A percentile compares a stretch with the other conserved stretches of the same genome.
phyloP scores from a whole-genome alignment of 2,113 vertebrate species.

The Lycaon pictus region DNA sequence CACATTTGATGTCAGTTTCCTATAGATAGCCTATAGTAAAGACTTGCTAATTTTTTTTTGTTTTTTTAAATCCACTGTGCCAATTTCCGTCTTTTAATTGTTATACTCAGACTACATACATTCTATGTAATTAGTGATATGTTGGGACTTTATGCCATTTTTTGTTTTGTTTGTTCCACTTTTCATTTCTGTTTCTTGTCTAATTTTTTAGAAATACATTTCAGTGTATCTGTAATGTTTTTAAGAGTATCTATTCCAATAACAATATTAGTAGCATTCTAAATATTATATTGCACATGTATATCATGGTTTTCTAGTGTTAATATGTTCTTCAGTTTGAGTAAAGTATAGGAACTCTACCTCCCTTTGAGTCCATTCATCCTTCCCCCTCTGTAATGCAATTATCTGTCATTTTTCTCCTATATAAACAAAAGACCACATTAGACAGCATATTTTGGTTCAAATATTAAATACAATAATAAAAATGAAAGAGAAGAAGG shows the following conservation, averaged over 20 bases:
- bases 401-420: not conserved
- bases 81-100: not conserved
- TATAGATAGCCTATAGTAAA: not conserved
- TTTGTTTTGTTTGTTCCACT: not conserved
- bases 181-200: not conserved
- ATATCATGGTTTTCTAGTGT: not conserved
- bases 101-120: not conserved
- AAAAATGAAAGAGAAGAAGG: not conserved
- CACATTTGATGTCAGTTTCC: not conserved
- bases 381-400: not conserved
- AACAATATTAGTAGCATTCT: not conserved
- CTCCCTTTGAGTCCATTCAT: not conserved
- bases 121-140: not conserved
- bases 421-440: not conserved
- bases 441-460: not conserved
- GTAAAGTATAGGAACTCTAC: not conserved
- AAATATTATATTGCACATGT: not conserved
- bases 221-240: not conserved
- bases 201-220: not conserved
- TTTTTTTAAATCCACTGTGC: not conserved
- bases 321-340: not conserved
- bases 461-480: not conserved
- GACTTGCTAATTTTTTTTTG: not conserved
- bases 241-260: not conserved
- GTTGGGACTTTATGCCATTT: not conserved